Percentiles rank a stretch among this genome's conserved stretches.
phyloP scores from a whole-genome alignment of 2,113 vertebrate genomes.

The Dromiciops gliroides region DNA sequence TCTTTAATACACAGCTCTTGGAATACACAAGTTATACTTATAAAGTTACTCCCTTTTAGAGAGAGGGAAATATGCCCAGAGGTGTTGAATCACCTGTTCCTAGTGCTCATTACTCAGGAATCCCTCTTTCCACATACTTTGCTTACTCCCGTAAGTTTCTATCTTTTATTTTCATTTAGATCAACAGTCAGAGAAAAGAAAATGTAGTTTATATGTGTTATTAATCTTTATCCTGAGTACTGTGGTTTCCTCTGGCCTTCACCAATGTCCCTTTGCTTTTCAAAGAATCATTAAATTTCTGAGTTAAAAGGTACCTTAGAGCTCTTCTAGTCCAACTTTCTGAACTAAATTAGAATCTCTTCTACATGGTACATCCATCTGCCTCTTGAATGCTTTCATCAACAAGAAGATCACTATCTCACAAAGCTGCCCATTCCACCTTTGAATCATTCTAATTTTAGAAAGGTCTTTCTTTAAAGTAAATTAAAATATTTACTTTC shows the following conservation, averaged over 20 bases:
- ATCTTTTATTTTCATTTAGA: not conserved
- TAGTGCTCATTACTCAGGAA: not conserved
- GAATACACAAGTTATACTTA: not conserved
- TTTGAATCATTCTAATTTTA: not conserved
- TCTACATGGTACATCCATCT: not conserved
- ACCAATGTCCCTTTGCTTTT: not conserved
- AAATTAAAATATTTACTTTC: not conserved
- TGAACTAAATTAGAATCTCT: not conserved
- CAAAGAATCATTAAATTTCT: not conserved
- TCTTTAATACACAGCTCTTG: conserved; percentile 54
- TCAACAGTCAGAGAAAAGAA: not conserved
- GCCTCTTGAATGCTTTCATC: not conserved
- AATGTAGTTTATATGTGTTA: not conserved
- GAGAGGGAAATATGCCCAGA: not conserved
- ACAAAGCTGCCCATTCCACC: not conserved
- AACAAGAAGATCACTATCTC: not conserved
- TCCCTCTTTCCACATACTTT: not conserved
- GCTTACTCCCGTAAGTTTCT: conserved; percentile 9
- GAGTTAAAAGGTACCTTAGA: not conserved
- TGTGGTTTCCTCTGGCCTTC: not conserved
- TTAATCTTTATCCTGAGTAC: not conserved
- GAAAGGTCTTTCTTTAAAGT: not conserved
- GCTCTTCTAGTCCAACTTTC: not conserved
- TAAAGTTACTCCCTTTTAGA: conserved; percentile 41
- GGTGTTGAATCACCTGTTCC: not conserved